Evolutionary conservation across 2,888 invertebrate species (phyloP).

Genomic region (Aelia acuminata): DNA sequence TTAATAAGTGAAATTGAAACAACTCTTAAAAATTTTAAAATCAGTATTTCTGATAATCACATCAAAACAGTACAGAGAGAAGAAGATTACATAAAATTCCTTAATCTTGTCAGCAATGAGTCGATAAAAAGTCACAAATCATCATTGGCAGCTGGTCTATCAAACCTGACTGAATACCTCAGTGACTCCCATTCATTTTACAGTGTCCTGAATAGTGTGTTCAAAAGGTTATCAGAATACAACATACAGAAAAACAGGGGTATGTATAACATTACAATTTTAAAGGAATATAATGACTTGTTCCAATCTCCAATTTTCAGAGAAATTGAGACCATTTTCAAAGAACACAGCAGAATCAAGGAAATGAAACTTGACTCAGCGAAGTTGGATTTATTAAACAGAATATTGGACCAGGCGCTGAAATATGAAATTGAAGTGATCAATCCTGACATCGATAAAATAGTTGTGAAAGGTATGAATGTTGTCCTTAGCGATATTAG

Average conservation of each 20-base stretch:
- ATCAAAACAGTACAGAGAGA: not conserved
- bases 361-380: not conserved
- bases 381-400: constrained; percentile 4
- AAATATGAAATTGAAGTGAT: constrained; percentile 3
- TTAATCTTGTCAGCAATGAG: constrained; percentile 15
- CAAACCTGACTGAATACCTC: not conserved
- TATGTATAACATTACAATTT: not conserved
- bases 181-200: not conserved
- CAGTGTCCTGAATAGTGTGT: not conserved
- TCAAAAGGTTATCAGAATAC: constrained; percentile 6
- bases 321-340: not conserved
- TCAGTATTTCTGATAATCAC: not conserved
- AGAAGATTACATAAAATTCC: constrained; percentile 10
- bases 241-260: constrained; percentile 7
- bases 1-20: not conserved
- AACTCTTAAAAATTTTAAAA: not conserved
- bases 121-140: constrained; percentile 2
- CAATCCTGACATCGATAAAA: not conserved
- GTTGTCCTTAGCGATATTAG: constrained; percentile 18
- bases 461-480: constrained; percentile 20
- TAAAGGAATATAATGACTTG: not conserved
- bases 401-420: not conserved
- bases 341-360: not conserved
- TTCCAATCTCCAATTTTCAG: not conserved
- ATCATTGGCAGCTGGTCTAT: not conserved